These are phyloP conservation scores for Chymomyza caudatula DNA, from an alignment of 2,888 invertebrate genomes.

Conservation along the genomic window DNA sequence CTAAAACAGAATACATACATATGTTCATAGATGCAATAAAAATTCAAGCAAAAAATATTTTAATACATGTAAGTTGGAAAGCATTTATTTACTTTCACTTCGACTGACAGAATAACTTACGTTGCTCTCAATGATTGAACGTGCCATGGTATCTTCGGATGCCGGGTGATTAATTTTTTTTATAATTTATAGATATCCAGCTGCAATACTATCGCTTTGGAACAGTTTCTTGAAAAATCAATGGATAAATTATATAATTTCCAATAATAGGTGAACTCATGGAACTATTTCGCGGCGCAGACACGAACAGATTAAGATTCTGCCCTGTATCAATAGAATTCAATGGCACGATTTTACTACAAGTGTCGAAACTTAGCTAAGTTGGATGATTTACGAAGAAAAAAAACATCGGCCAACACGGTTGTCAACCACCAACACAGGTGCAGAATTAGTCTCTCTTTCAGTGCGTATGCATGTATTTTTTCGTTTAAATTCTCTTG, in stretches of 20 bases:
- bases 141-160: slow-evolving; percentile 42
- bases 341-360: background rate
- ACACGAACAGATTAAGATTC: background rate
- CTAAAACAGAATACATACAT: background rate
- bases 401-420: background rate
- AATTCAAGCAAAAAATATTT: background rate
- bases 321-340: background rate
- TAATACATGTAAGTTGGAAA: slow-evolving; percentile 23
- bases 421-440: background rate
- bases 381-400: background rate
- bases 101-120: slow-evolving; percentile 37
- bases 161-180: slow-evolving; percentile 10
- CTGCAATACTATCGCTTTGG: background rate
- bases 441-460: background rate
- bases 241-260: slow-evolving; percentile 52
- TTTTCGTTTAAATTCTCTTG: background rate
- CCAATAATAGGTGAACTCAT: slow-evolving; percentile 8
- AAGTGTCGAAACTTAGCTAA: background rate
- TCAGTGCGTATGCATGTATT: too few species aligned
- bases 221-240: slow-evolving; percentile 30
- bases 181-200: background rate
- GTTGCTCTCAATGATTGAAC: slow-evolving; percentile 51
- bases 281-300: slow-evolving; percentile 30
- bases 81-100: too few species aligned
- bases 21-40: background rate